These are phyloP conservation scores for Sebastolobus alascanus DNA, from an alignment of 2,797 vertebrate genomes.

Conservation along the genomic window DNA sequence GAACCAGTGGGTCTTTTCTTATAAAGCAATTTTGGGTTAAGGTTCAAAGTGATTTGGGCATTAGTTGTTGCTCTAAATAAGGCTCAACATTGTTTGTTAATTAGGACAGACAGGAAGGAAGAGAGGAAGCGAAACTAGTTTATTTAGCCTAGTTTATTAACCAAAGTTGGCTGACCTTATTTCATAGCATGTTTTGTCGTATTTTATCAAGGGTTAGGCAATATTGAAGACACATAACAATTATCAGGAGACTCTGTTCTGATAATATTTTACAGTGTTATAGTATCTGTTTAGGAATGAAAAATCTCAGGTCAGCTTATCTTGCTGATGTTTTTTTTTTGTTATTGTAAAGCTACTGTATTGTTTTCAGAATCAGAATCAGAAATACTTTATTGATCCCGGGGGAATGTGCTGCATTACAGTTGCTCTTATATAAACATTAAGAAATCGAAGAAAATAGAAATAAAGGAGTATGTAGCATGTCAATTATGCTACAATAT, in stretches of 20 bases:
- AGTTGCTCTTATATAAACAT: too few relatives aligned
- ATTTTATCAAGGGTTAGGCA: background rate
- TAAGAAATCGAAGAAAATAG: too few relatives aligned
- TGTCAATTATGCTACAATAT: too few relatives aligned
- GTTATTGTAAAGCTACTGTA: background rate
- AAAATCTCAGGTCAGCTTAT: background rate
- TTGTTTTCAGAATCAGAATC: background rate
- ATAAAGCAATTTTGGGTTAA: background rate
- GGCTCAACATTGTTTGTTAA: background rate
- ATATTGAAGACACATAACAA: background rate
- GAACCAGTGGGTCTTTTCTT: background rate
- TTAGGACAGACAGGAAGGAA: slow-evolving; percentile 23
- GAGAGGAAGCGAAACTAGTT: slow-evolving; percentile 19
- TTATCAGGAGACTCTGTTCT: background rate
- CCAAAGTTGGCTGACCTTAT: background rate
- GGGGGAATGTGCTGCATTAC: too few relatives aligned
- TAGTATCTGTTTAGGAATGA: background rate
- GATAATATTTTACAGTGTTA: background rate
- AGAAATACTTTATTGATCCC: too few relatives aligned
- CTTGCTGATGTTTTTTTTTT: background rate
- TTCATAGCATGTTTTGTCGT: background rate
- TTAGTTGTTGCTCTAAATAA: background rate
- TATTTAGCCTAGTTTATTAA: background rate
- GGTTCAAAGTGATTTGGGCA: background rate
- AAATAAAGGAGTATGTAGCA: too few relatives aligned